Conservation (phyloP, 2,888 invertebrate species). For the Ditylenchus weischeri region DNA sequence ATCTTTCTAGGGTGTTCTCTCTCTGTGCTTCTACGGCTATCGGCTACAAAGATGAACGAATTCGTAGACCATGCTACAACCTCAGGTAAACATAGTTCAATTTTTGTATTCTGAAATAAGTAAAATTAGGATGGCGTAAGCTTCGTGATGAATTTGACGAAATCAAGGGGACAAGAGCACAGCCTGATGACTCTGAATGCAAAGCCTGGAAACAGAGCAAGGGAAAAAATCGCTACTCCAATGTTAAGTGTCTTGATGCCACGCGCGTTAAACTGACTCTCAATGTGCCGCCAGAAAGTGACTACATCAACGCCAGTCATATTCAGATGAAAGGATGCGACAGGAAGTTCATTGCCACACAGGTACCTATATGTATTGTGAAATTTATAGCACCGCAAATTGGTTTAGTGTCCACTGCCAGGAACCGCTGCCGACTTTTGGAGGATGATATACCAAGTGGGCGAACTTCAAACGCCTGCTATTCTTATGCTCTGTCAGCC, state of each 20-base stretch:
- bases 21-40: not conserved
- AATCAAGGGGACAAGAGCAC: no score
- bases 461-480: constrained; percentile 7
- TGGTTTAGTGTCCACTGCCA: constrained; percentile 29
- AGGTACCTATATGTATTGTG: no score
- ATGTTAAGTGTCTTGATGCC: constrained; percentile 32
- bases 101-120: not conserved
- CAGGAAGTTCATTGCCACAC: constrained; percentile 4
- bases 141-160: no score
- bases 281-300: constrained; percentile 30
- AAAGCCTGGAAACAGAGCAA: no score
- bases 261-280: constrained; percentile 31
- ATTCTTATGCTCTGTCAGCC: constrained; percentile 32
- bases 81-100: no score
- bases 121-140: not conserved
- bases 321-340: constrained; percentile 26
- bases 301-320: constrained; percentile 45
- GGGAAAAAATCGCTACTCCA: constrained; percentile 26
- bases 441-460: constrained; percentile 36
- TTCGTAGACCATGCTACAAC: no score
- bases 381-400: no score
- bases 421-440: constrained; percentile 31
- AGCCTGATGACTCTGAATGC: no score
- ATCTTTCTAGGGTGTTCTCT: not conserved
- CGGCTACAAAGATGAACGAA: no score